A percentile compares a stretch with the other conserved stretches of the same genome.
phyloP scores from a whole-genome alignment of 2,888 invertebrate genomes.

The Drosophila parthenogenetica region DNA sequence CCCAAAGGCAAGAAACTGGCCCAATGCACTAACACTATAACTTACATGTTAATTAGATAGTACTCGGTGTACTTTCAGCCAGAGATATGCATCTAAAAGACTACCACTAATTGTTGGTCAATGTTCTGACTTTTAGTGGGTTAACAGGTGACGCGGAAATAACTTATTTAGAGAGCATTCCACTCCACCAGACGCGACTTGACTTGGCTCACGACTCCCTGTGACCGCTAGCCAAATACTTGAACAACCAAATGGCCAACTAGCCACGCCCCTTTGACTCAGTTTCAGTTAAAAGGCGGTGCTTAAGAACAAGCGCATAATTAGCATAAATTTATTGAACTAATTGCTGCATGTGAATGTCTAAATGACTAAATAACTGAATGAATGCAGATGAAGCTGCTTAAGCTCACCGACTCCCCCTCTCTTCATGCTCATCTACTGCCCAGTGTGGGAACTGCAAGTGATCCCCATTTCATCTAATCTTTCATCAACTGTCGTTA shows the following conservation, averaged over 20 bases:
- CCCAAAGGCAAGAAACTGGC: slow-evolving; percentile 28
- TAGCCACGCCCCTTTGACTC: slow-evolving; percentile 47
- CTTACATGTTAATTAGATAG: slow-evolving; percentile 68
- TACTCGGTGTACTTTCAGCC: slow-evolving; percentile 31
- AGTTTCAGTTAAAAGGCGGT: slow-evolving; percentile 31
- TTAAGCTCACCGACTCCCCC: background rate
- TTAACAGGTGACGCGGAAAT: slow-evolving; percentile 74
- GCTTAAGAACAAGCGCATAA: slow-evolving; percentile 61
- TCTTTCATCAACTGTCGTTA: slow-evolving; percentile 54
- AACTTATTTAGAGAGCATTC: slow-evolving; percentile 36
- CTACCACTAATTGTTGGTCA: slow-evolving; percentile 73
- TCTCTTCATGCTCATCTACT: background rate
- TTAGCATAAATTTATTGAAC: slow-evolving; percentile 74
- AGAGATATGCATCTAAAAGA: slow-evolving; percentile 56
- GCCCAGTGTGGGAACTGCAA: slow-evolving; percentile 71
- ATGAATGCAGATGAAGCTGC: slow-evolving; percentile 13
- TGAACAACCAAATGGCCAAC: background rate
- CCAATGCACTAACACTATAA: slow-evolving; percentile 28
- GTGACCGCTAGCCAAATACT: slow-evolving; percentile 60
- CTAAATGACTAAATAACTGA: slow-evolving; percentile 41
- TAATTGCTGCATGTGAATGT: slow-evolving; percentile 70
- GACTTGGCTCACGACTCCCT: slow-evolving; percentile 49
- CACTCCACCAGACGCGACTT: background rate
- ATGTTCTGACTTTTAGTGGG: slow-evolving; percentile 62
- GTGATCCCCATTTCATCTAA: slow-evolving; percentile 37